Percentiles rank a stretch among this genome's conserved stretches.
Conservation (phyloP, 2,888 invertebrate genomes). For the Harmothoe impar region DNA sequence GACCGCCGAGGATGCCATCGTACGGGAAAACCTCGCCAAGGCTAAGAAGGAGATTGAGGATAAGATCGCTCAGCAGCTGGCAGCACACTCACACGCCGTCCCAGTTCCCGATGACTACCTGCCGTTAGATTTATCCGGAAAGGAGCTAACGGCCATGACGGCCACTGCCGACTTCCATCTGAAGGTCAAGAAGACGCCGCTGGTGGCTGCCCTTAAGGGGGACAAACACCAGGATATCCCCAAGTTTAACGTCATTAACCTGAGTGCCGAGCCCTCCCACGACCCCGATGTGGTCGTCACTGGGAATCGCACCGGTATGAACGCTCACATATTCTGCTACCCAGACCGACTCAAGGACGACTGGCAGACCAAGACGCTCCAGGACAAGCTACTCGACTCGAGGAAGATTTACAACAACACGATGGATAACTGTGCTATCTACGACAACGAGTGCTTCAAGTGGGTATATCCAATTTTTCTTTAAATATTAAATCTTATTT, state of each 20-base stretch:
- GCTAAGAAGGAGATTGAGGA: not conserved
- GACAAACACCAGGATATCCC: constrained; percentile 60
- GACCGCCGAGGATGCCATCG: not conserved
- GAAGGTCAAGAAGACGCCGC: constrained; percentile 67
- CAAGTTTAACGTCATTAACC: constrained; percentile 63
- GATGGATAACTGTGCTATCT: constrained; percentile 73
- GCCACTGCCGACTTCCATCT: constrained; percentile 66
- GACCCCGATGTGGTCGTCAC: constrained; percentile 70
- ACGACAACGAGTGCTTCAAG: constrained; percentile 74
- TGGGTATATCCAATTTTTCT: too few species aligned
- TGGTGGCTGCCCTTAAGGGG: constrained; percentile 65
- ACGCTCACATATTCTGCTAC: constrained; percentile 76
- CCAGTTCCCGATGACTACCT: not conserved
- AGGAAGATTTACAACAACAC: constrained; percentile 71
- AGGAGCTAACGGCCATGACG: constrained; percentile 63
- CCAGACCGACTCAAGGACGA: constrained; percentile 62
- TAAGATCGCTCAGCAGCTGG: not conserved
- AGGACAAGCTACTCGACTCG: constrained; percentile 69
- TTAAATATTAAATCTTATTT: too few species aligned
- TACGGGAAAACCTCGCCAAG: not conserved
- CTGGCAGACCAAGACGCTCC: constrained; percentile 65
- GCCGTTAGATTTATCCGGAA: not conserved
- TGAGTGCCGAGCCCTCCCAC: constrained; percentile 66
- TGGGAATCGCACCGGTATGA: constrained; percentile 75
- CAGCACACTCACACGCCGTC: not conserved